A percentile compares a stretch with the other conserved stretches of the same genome.
Evolutionary conservation across 2,113 vertebrate genomes (phyloP).

Genomic region (Morone saxatilis): DNA sequence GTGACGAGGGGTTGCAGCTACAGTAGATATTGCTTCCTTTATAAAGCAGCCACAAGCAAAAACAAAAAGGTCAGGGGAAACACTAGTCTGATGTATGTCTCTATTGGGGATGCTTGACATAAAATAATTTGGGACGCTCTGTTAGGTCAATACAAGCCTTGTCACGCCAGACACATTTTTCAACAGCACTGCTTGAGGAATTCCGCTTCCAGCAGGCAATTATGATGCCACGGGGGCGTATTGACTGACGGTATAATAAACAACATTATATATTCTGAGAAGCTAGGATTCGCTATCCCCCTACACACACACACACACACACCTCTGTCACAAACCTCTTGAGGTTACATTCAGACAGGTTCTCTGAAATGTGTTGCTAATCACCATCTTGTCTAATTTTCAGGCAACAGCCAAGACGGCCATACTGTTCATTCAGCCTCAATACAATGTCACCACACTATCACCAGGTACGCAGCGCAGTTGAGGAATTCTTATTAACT

Average conservation of each 20-base stretch:
- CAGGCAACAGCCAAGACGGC: constrained; percentile 98
- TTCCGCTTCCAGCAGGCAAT: constrained; percentile 14
- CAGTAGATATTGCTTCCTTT: no score
- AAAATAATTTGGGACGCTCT: background rate
- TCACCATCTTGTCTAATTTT: constrained; percentile 63
- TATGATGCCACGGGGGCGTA: background rate
- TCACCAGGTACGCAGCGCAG: constrained; percentile 85
- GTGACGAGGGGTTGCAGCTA: no score
- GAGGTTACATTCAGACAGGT: background rate
- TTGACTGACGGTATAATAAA: background rate
- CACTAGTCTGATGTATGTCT: background rate
- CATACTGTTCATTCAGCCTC: constrained; percentile 98
- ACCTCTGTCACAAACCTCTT: background rate
- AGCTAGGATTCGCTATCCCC: background rate
- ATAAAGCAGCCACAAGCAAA: background rate
- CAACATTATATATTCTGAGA: background rate
- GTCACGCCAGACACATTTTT: constrained; percentile 26
- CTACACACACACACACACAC: background rate
- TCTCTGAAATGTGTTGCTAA: constrained; percentile 14
- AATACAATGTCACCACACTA: constrained; percentile 93
- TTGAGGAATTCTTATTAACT: background rate
- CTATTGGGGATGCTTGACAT: background rate
- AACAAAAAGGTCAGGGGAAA: background rate
- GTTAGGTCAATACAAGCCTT: constrained; percentile 38
- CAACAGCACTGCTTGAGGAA: background rate